A percentile compares a stretch with the other conserved stretches of the same genome.
phyloP scores from a whole-genome alignment of 2,797 vertebrate species.

The Eremophila alpestris region DNA sequence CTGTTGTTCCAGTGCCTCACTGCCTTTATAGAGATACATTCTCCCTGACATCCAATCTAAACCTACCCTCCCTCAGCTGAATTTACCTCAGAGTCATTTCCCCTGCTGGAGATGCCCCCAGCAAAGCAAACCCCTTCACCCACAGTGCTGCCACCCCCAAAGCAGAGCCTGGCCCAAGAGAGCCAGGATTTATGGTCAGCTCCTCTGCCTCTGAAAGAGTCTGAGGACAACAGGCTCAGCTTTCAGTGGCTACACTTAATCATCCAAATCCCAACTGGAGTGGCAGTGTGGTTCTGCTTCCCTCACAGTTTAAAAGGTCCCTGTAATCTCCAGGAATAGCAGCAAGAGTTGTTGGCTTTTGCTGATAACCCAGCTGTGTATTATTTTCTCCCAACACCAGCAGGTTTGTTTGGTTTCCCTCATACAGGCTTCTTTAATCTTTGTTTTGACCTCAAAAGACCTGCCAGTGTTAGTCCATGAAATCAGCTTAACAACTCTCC shows the following conservation, averaged over 20 bases:
- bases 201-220: background rate
- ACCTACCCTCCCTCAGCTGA: too few species aligned
- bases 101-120: background rate
- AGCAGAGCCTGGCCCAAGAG: background rate
- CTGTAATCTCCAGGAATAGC: background rate
- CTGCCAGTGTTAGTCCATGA: constrained; percentile 17
- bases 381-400: constrained; percentile 4
- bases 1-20: background rate
- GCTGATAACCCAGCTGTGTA: constrained; percentile 23
- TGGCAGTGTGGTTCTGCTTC: background rate
- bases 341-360: background rate
- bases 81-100: background rate
- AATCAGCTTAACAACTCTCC: constrained; percentile 60
- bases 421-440: constrained; percentile 34
- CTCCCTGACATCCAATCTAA: background rate
- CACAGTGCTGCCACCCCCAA: background rate
- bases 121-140: background rate
- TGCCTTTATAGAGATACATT: background rate
- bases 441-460: constrained; percentile 58
- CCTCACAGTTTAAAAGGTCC: constrained; percentile 39
- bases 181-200: background rate
- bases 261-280: constrained; percentile 17
- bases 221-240: background rate
- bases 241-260: background rate
- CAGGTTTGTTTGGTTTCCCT: background rate